These are phyloP conservation scores for Caenorhabditis inopinata DNA, from an alignment of 1,140 invertebrate species.

Conservation along the genomic window DNA sequence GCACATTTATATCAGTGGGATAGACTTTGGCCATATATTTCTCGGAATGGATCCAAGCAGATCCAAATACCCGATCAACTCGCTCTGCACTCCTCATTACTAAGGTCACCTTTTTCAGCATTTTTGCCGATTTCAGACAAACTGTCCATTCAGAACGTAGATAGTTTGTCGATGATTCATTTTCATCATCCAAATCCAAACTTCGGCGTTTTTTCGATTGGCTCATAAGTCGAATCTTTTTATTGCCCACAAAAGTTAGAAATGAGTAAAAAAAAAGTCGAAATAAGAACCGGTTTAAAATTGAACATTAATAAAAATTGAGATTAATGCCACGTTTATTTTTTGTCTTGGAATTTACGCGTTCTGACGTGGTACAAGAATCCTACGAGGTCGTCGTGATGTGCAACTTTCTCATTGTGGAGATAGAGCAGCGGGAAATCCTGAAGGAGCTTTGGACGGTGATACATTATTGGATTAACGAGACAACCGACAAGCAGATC, in stretches of 20 bases:
- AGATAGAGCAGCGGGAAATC: constrained; percentile 19
- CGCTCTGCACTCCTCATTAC: constrained; percentile 53
- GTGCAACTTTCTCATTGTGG: constrained; percentile 20
- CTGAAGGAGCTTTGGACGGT: constrained; percentile 19
- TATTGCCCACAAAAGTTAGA: not conserved
- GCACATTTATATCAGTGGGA: constrained; percentile 85
- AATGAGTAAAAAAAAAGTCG: not conserved
- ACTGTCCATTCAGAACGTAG: constrained; percentile 4
- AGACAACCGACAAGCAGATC: constrained; percentile 30
- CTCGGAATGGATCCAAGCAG: constrained; percentile 43
- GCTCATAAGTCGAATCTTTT: not conserved
- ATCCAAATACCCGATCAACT: constrained; percentile 54
- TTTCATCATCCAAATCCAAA: constrained; percentile 18
- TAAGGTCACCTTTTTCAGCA: constrained; percentile 22
- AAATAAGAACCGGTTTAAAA: not conserved
- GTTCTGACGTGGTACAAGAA: constrained; percentile 39
- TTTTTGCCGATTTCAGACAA: not conserved
- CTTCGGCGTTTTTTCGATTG: not conserved
- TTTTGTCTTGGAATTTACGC: constrained; percentile 28
- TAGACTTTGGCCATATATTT: constrained; percentile 68
- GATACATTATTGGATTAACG: constrained; percentile 40
- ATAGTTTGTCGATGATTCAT: not conserved
- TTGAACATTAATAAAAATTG: not conserved
- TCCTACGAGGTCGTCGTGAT: constrained; percentile 31
- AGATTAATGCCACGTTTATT: not conserved